Evolutionary conservation across 1,140 invertebrate genomes (phyloP).

Genomic region (Microplitis demolitor): DNA sequence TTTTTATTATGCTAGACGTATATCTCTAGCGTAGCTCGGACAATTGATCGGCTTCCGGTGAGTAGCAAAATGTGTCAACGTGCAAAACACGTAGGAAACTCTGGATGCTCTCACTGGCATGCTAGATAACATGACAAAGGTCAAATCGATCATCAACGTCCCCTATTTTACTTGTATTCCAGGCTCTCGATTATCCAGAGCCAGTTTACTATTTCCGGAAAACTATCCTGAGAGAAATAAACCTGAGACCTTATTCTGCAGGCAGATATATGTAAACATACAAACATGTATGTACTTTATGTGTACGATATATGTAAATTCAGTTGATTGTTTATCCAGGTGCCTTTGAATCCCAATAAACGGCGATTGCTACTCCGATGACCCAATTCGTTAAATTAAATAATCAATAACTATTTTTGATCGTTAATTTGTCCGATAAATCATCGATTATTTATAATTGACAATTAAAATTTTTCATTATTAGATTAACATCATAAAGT

Average conservation of each 20-base stretch:
- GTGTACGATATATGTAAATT: too few relatives aligned
- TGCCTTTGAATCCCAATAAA: neutral
- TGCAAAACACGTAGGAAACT: constrained; percentile 8
- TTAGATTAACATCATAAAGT: too few relatives aligned
- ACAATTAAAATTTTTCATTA: too few relatives aligned
- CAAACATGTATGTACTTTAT: neutral
- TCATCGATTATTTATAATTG: neutral
- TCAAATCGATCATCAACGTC: constrained; percentile 10
- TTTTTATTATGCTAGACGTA: neutral
- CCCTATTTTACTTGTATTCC: neutral
- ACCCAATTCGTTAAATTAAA: constrained; percentile 17
- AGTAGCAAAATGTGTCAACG: constrained; percentile 2
- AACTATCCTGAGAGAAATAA: neutral
- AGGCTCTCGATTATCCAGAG: constrained; percentile 4
- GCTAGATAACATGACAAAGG: neutral
- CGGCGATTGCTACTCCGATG: neutral
- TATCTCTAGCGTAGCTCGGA: neutral
- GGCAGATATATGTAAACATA: neutral
- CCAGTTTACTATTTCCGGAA: constrained; percentile 4
- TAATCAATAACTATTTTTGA: neutral
- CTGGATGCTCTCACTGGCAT: neutral
- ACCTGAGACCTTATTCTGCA: neutral
- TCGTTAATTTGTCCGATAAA: neutral
- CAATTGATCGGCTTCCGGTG: constrained; percentile 16
- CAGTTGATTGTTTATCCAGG: neutral